These are phyloP conservation scores for Cherax destructor DNA, from an alignment of 1,140 invertebrate species.

Conservation along the genomic window DNA sequence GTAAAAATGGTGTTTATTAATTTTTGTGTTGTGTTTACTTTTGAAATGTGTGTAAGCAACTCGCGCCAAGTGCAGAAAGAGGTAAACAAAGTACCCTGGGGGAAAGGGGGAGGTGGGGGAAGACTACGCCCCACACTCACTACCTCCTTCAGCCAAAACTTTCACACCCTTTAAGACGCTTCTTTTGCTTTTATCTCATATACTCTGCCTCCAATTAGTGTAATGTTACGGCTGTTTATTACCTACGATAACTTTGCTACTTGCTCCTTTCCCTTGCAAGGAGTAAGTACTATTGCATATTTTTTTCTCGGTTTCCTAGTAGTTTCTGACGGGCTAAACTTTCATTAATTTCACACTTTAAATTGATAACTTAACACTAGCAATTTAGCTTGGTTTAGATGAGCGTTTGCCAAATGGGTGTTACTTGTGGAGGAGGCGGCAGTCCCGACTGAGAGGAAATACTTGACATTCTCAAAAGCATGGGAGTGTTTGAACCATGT, in stretches of 20 bases:
- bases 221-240: not conserved
- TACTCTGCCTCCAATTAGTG: not conserved
- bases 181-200: not conserved
- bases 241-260: not conserved
- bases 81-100: constrained; percentile 52
- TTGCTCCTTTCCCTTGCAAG: not conserved
- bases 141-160: not conserved
- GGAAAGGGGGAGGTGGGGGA: not conserved
- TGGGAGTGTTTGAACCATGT: not conserved
- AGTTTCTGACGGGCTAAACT: not conserved
- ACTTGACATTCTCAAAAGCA: constrained; percentile 10
- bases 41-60: constrained; percentile 5
- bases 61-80: constrained; percentile 55
- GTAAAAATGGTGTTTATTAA: not conserved
- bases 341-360: not conserved
- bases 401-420: not conserved
- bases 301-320: too few relatives aligned
- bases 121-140: constrained; percentile 20
- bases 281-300: too few relatives aligned
- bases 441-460: constrained; percentile 8
- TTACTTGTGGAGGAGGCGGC: not conserved
- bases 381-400: not conserved
- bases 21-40: constrained; percentile 3
- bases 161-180: not conserved
- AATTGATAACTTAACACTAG: not conserved